A percentile compares a stretch with the other conserved stretches of the same genome.
These are phyloP conservation scores for Pterocles burchelli DNA, from an alignment of 2,113 vertebrate genomes.

Conservation along the genomic window DNA sequence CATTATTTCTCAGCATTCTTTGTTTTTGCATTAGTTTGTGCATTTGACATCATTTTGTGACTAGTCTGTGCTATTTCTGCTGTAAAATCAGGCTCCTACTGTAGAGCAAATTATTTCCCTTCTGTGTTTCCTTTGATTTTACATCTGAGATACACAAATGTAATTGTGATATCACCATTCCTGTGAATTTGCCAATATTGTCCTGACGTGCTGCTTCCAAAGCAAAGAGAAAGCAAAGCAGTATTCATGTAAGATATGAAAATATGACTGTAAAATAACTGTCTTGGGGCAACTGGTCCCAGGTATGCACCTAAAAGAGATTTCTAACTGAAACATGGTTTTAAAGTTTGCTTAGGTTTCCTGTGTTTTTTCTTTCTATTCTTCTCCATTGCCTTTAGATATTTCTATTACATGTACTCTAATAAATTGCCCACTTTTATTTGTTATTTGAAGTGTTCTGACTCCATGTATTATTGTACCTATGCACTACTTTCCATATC, in stretches of 20 bases:
- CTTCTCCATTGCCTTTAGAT: background rate
- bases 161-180: background rate
- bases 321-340: background rate
- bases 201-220: background rate
- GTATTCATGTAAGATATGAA: background rate
- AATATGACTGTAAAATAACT: background rate
- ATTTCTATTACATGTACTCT: background rate
- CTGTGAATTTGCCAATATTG: background rate
- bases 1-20: background rate
- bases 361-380: background rate
- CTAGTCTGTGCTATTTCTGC: background rate
- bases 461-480: background rate
- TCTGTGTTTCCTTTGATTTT: background rate
- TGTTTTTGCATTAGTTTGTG: background rate
- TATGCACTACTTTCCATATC: background rate
- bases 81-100: background rate
- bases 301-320: background rate
- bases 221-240: background rate
- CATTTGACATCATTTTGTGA: background rate
- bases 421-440: background rate
- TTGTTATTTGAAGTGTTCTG: background rate
- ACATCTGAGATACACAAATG: background rate
- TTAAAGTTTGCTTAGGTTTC: background rate
- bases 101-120: background rate
- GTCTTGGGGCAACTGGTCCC: rapidly evolving